Base-by-base conservation (phyloP, 2,113 vertebrate genomes). In the Edolisoma coerulescens region DNA sequence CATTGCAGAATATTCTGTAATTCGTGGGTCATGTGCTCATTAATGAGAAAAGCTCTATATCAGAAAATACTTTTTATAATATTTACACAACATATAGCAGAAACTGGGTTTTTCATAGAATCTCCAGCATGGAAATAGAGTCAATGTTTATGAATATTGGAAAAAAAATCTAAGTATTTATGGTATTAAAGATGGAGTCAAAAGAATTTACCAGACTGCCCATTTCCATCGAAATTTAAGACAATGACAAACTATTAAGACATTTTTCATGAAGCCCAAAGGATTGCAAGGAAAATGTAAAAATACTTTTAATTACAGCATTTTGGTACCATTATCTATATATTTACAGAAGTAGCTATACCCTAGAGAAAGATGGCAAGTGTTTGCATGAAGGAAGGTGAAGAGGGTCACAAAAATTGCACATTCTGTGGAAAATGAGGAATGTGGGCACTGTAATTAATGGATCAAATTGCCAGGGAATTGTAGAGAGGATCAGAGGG, bases 401-500 rank as follows among this genome's bases (percentile, higher is more conserved):
- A 80, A 70, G 32, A n/a, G 42, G 82, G 76, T 91, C 87, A 93
- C 68, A 41, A 89, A 89, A 95, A 84, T 20, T 13, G 30, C 63
- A 65, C 32, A 59, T 85, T 87, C 44, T 45, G 44, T 50, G 78
- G 60, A 57, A 84, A 85, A 78, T 2, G 68, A 39, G 63, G 67
- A 70, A 49, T 17, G 22, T 57, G 23, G 81, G 41, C 63, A 24
- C 77, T 93, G 87, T 91, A 96, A 96, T 97, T 96, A 97, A 83
- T 56, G 44, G 89, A 91, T 96, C 76, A 95, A 78, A 91, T 96
- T 89, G 95, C 78, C 92, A 91, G 91, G 78, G 84, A 93, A 83
- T 74, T 89, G 52, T 35, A 69, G 67, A 97, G 75, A 95, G 70
- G 92, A 94, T 96, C 90, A 94, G 84, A 93, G 77, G 79, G 83